These are phyloP conservation scores for Elgaria multicarinata DNA, from an alignment of 2,113 vertebrate genomes.

Conservation along the genomic window DNA sequence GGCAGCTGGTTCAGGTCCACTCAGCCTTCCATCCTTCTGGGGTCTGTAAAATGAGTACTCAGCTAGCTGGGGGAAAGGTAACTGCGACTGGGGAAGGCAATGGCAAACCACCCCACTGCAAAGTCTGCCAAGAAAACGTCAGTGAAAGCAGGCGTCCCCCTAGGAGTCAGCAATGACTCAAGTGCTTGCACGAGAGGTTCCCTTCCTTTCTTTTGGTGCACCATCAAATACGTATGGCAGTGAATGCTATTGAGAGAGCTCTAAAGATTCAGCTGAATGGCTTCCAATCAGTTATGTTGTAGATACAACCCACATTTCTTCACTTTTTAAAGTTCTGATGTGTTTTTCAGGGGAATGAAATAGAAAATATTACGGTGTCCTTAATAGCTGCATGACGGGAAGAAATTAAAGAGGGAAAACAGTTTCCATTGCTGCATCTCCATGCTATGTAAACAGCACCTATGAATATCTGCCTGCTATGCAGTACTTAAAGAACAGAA, in stretches of 20 bases:
- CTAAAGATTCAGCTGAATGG: neutral
- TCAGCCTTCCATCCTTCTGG: no score
- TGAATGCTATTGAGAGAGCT: neutral
- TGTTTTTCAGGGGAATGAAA: neutral
- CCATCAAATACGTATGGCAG: neutral
- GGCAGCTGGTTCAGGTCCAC: no score
- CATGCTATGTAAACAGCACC: neutral
- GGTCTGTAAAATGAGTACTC: no score
- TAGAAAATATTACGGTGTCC: neutral
- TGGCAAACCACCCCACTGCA: no score
- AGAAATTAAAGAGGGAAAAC: neutral
- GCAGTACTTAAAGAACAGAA: neutral
- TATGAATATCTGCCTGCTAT: neutral
- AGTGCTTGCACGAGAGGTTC: no score
- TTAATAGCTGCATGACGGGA: neutral
- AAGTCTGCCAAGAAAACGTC: no score
- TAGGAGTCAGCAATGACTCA: no score
- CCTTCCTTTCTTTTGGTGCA: neutral
- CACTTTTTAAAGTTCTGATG: neutral
- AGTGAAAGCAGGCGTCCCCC: no score
- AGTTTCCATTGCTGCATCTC: neutral
- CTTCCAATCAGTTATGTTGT: neutral
- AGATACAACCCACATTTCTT: neutral
- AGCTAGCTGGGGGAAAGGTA: no score
- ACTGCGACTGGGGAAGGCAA: no score